phyloP scores from a whole-genome alignment of 1,140 invertebrate genomes.

The Kradibia gibbosae region DNA sequence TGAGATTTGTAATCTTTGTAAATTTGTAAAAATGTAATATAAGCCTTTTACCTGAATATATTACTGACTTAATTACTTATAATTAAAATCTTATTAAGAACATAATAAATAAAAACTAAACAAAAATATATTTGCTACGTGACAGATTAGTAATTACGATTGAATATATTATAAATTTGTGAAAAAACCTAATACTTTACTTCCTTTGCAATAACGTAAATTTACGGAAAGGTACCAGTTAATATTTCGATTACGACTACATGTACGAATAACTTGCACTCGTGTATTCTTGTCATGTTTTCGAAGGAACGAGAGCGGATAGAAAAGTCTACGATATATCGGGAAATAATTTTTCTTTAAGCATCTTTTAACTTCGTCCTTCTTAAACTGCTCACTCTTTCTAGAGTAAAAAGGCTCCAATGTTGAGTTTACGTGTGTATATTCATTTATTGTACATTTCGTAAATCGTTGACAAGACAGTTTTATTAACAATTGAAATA shows the following conservation, averaged over 20 bases:
- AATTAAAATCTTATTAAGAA: too few relatives aligned
- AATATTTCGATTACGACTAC: not conserved
- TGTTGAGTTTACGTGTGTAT: not conserved
- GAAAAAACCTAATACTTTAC: too few relatives aligned
- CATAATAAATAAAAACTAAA: too few relatives aligned
- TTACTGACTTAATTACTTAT: too few relatives aligned
- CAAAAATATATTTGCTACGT: too few relatives aligned
- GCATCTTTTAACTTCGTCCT: slow-evolving; percentile 61
- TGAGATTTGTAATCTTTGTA: too few relatives aligned
- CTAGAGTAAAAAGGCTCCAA: slow-evolving; percentile 33
- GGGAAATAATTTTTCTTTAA: slow-evolving; percentile 66
- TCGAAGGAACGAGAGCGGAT: not conserved
- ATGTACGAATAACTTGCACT: not conserved
- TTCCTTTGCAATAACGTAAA: too few relatives aligned
- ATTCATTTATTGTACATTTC: slow-evolving; percentile 5
- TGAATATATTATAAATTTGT: too few relatives aligned
- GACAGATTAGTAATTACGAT: too few relatives aligned
- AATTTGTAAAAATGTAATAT: too few relatives aligned
- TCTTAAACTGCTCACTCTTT: slow-evolving; percentile 49
- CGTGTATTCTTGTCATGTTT: not conserved
- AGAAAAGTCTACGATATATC: slow-evolving; percentile 57
- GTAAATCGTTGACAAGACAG: not conserved
- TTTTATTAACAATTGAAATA: slow-evolving; percentile 43
- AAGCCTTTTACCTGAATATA: too few relatives aligned
- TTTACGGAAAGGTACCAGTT: not conserved